Percentiles rank a stretch among this genome's conserved stretches.
Evolutionary conservation across 2,888 invertebrate species (phyloP).

Genomic region (Agrilus mali): DNA sequence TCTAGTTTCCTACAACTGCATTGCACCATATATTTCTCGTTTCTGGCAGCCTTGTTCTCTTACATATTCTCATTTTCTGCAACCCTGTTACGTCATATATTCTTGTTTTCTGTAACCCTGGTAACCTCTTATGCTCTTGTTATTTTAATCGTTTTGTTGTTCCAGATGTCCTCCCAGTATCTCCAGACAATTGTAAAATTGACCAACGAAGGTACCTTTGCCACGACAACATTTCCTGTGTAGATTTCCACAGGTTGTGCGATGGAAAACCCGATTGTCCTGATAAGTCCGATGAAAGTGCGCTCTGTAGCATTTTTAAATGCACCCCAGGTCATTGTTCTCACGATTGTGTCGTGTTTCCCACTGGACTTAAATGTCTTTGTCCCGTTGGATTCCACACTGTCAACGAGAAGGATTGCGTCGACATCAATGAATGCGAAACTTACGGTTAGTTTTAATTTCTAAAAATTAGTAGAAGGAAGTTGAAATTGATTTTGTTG

Average conservation of each 20-base stretch:
- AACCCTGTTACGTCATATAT: no score
- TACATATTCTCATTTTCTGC: no score
- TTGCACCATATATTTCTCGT: no score
- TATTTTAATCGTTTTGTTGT: no score
- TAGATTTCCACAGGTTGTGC: conserved; percentile 40
- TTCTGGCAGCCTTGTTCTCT: no score
- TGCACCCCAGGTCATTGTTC: conserved; percentile 32
- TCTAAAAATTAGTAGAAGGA: background rate
- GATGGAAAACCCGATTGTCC: conserved; percentile 42
- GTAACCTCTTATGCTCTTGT: no score
- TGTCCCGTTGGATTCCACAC: conserved; percentile 38
- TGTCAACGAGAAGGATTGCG: conserved; percentile 35
- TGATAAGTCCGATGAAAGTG: conserved; percentile 50
- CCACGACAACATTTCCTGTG: conserved; percentile 39
- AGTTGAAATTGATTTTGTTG: no score
- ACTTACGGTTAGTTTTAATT: conserved; percentile 34
- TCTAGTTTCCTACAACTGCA: no score
- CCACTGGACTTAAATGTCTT: conserved; percentile 42
- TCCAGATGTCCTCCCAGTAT: no score
- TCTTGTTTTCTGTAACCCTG: no score
- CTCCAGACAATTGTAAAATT: conserved; percentile 34
- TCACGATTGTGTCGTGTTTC: conserved; percentile 33
- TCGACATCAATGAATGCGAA: conserved; percentile 53
- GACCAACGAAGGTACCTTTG: conserved; percentile 41
- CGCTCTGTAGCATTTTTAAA: conserved; percentile 21